Percentiles rank a stretch among this genome's conserved stretches.
These are phyloP conservation scores for Drosophila trapezifrons DNA, from an alignment of 1,140 invertebrate species.

Conservation along the genomic window DNA sequence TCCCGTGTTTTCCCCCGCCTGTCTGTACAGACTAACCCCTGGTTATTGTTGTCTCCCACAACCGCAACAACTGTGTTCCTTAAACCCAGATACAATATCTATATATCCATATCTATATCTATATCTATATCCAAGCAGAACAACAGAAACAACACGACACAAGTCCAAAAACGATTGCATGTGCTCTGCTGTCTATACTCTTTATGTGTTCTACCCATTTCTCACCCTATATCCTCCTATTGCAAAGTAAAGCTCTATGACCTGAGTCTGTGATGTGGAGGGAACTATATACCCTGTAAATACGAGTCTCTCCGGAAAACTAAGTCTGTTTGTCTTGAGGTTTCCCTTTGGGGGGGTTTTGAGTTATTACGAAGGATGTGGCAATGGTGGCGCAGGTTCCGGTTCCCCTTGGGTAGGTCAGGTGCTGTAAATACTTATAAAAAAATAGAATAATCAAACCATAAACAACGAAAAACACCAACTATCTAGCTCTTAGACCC, in stretches of 20 bases:
- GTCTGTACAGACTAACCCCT: constrained; percentile 60
- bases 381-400: constrained; percentile 43
- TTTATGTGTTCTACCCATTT: constrained; percentile 26
- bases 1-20: constrained; percentile 48
- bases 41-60: constrained; percentile 66
- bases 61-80: constrained; percentile 57
- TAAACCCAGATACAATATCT: constrained; percentile 44
- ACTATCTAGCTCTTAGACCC: constrained; percentile 49
- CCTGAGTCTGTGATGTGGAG: constrained; percentile 36
- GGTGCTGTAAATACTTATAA: constrained; percentile 39
- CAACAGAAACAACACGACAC: constrained; percentile 59
- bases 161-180: constrained; percentile 54
- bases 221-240: constrained; percentile 20
- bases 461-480: constrained; percentile 43
- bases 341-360: constrained; percentile 35
- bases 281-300: constrained; percentile 10
- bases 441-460: constrained; percentile 17
- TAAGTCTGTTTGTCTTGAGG: constrained; percentile 22
- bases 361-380: constrained; percentile 25
- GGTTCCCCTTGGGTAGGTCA: constrained; percentile 29
- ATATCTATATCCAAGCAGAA: constrained; percentile 28
- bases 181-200: constrained; percentile 53
- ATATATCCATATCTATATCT: constrained; percentile 5
- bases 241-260: constrained; percentile 54
- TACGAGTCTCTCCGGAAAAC: constrained; percentile 23